Percentiles rank a stretch among this genome's conserved stretches.
Evolutionary conservation across 2,888 invertebrate species (phyloP).

Genomic region (Matsumyia berberina): DNA sequence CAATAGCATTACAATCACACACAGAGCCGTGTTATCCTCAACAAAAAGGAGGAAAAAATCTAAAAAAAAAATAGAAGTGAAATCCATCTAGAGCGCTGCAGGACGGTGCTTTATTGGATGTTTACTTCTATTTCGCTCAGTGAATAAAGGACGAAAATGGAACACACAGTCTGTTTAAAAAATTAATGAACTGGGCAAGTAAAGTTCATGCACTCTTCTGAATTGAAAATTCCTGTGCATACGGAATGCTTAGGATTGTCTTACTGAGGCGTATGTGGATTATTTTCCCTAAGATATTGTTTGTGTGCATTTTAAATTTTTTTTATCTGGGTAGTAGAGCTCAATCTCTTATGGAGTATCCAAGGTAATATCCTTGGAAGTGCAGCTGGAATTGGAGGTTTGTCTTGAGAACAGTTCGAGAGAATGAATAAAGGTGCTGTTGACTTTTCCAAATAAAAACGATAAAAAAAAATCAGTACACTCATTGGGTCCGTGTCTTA

Average conservation of each 20-base stretch:
- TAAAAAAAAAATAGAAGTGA: conserved; percentile 1
- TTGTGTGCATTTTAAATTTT: too few relatives aligned
- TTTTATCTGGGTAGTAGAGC: too few relatives aligned
- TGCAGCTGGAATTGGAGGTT: too few relatives aligned
- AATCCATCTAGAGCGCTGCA: conserved; percentile 24
- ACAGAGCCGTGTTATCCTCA: background rate
- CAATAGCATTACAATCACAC: background rate
- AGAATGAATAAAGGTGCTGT: too few relatives aligned
- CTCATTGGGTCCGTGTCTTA: too few relatives aligned
- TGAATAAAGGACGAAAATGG: conserved; percentile 3
- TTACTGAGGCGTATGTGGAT: too few relatives aligned
- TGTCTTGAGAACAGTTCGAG: too few relatives aligned
- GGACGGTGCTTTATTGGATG: conserved; percentile 12
- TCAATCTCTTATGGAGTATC: too few relatives aligned
- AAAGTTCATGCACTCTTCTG: conserved; percentile 16
- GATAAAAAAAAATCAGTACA: too few relatives aligned
- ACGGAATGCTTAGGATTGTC: too few relatives aligned
- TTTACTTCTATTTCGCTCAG: conserved; percentile 21
- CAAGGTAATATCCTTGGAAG: too few relatives aligned
- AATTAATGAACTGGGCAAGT: conserved; percentile 30
- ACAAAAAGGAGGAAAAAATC: conserved; percentile 1
- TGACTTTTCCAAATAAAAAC: too few relatives aligned
- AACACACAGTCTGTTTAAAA: conserved; percentile 15
- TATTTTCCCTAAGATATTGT: background rate
- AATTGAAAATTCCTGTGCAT: background rate